A percentile compares a stretch with the other conserved stretches of the same genome.
phyloP scores from a whole-genome alignment of 2,113 vertebrate genomes.

The Chamaea fasciata region DNA sequence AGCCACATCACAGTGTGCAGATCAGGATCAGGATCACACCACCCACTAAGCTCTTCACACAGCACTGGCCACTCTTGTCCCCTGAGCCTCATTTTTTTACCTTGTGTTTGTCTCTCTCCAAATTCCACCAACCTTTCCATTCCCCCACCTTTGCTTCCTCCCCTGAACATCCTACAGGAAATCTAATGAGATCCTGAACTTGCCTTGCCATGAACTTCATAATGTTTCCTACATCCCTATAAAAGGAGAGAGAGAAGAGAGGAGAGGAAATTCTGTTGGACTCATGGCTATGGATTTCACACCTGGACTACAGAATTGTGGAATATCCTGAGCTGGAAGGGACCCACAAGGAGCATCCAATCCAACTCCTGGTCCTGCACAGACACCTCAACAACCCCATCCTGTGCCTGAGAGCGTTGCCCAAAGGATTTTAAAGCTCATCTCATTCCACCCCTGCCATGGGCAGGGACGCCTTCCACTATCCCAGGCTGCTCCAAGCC shows the following conservation, averaged over 20 bases:
- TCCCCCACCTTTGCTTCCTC: not conserved
- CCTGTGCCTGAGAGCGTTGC: not conserved
- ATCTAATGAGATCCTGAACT: not conserved
- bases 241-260: not conserved
- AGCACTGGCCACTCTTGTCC: not conserved
- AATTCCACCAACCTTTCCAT: not conserved
- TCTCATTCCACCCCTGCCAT: accelerated
- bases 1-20: not conserved
- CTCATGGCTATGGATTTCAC: not conserved
- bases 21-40: not conserved
- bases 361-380: not conserved
- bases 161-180: not conserved
- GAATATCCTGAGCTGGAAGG: not conserved
- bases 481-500: accelerated
- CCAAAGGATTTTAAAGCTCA: not conserved
- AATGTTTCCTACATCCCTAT: not conserved
- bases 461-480: not conserved
- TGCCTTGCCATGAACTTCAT: not conserved
- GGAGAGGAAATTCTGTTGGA: not conserved
- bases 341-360: not conserved
- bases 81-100: not conserved
- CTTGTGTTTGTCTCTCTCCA: not conserved
- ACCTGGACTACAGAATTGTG: not conserved
- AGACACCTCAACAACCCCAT: not conserved
- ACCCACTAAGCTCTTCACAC: not conserved